Percentiles rank a stretch among this genome's conserved stretches.
phyloP scores from a whole-genome alignment of 2,113 vertebrate species.

The Podilymbus podiceps region DNA sequence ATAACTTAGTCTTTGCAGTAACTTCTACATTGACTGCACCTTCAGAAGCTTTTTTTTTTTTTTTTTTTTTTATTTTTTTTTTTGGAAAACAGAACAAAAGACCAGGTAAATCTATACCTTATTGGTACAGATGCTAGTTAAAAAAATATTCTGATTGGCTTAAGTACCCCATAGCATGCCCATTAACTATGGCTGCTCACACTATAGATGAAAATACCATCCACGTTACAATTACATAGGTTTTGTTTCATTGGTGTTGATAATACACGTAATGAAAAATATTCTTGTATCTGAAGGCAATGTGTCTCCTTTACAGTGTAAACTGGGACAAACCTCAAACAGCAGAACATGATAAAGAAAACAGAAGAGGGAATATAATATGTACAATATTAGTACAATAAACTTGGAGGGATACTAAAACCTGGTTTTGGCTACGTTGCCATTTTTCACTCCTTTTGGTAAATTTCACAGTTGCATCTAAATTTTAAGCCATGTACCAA shows the following conservation, averaged over 20 bases:
- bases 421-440: background rate
- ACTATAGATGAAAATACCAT: background rate
- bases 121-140: background rate
- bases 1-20: background rate
- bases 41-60: background rate
- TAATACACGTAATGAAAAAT: background rate
- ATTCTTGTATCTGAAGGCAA: background rate
- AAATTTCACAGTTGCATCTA: background rate
- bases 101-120: background rate
- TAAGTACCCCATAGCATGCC: background rate
- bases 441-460: background rate
- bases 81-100: background rate
- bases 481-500: background rate
- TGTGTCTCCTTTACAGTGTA: background rate
- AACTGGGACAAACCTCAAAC: background rate
- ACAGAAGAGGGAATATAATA: background rate
- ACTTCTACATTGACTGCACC: background rate
- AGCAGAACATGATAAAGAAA: background rate
- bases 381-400: background rate
- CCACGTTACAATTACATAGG: too few relatives aligned
- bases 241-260: background rate
- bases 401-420: background rate
- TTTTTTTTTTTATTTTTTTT: background rate
- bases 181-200: background rate
- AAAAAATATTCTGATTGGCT: background rate